A percentile compares a stretch with the other conserved stretches of the same genome.
phyloP scores from a whole-genome alignment of 2,797 vertebrate genomes.

The Spheniscus humboldti region DNA sequence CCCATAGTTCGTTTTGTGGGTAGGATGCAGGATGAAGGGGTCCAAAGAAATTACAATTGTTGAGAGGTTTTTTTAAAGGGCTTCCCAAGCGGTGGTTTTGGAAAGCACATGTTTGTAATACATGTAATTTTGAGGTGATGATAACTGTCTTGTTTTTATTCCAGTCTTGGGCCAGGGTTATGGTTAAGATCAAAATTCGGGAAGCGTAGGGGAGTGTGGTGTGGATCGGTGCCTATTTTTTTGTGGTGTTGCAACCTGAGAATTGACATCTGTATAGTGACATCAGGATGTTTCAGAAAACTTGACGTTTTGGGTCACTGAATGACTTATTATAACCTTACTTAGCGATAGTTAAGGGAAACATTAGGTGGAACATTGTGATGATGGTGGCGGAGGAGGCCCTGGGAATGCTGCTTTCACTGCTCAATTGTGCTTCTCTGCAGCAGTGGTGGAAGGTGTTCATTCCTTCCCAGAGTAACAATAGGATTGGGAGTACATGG shows the following conservation, averaged over 20 bases:
- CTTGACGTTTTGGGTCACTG: background rate
- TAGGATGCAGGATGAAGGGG: background rate
- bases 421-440: background rate
- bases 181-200: background rate
- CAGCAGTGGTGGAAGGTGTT: background rate
- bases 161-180: background rate
- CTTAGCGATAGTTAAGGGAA: background rate
- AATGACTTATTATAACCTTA: background rate
- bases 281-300: background rate
- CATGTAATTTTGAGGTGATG: background rate
- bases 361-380: background rate
- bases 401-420: background rate
- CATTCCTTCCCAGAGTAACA: background rate
- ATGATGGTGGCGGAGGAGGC: background rate
- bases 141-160: background rate
- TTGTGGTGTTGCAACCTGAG: background rate
- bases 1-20: background rate
- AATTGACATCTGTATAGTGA: background rate
- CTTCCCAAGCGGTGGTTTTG: background rate
- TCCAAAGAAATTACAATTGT: background rate
- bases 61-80: background rate
- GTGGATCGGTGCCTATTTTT: background rate
- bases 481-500: rapidly evolving
- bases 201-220: background rate
- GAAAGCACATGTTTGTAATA: background rate